A percentile compares a stretch with the other conserved stretches of the same genome.
These are phyloP conservation scores for Recurvirostra avosetta DNA, from an alignment of 2,113 vertebrate species.

Conservation along the genomic window DNA sequence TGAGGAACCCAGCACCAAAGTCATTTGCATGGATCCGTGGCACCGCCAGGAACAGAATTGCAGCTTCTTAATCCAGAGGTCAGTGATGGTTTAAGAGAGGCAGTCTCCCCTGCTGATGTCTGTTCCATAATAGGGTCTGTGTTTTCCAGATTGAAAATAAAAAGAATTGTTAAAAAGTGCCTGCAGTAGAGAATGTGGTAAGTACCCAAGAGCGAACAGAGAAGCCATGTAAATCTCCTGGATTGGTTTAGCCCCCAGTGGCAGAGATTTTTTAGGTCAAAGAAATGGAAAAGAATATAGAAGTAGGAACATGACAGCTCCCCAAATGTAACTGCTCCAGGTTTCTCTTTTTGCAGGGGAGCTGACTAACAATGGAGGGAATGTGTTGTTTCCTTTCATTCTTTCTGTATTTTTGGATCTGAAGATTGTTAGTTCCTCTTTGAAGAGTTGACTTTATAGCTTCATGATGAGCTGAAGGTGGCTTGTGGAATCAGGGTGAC, in stretches of 20 bases:
- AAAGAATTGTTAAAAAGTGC: neutral
- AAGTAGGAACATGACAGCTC: neutral
- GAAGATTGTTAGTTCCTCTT: slow-evolving; percentile 12
- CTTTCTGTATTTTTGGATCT: slow-evolving; percentile 30
- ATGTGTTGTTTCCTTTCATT: neutral
- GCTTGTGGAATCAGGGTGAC: neutral
- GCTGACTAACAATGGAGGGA: slow-evolving; percentile 15
- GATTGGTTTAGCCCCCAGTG: neutral
- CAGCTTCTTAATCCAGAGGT: neutral
- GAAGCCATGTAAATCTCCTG: slow-evolving; percentile 2
- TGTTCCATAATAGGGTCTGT: neutral
- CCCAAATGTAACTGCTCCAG: neutral
- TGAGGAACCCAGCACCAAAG: neutral
- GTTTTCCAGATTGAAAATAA: neutral
- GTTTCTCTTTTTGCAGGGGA: neutral
- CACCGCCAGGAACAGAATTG: neutral
- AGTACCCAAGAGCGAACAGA: neutral
- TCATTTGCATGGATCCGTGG: accelerated
- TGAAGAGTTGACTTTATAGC: slow-evolving; percentile 32
- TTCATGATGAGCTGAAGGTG: slow-evolving; percentile 48
- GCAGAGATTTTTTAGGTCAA: slow-evolving; percentile 6
- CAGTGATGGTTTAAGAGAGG: neutral
- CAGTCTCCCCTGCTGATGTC: neutral
- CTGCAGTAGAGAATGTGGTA: neutral
- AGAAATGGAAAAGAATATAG: neutral